These are phyloP conservation scores for Buteo buteo DNA, from an alignment of 2,113 vertebrate species.

Conservation along the genomic window DNA sequence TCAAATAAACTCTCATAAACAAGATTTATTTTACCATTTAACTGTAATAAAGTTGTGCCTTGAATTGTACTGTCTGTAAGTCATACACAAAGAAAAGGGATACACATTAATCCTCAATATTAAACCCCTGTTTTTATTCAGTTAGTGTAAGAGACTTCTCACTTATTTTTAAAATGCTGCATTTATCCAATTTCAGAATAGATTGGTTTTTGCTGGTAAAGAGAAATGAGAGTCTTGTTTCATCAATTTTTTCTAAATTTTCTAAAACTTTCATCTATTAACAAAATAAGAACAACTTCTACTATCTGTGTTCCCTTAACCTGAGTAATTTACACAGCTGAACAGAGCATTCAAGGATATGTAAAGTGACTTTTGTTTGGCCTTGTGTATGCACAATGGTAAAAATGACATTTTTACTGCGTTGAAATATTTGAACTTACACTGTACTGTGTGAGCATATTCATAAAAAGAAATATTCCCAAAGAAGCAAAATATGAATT, in stretches of 20 bases:
- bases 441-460: neutral
- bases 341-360: neutral
- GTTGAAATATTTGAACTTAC: neutral
- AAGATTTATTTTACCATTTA: constrained; percentile 26
- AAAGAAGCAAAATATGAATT: neutral
- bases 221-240: neutral
- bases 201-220: neutral
- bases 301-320: neutral
- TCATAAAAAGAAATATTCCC: neutral
- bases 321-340: neutral
- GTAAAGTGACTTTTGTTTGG: neutral
- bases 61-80: neutral
- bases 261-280: neutral
- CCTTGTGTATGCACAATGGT: neutral
- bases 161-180: neutral
- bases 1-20: constrained; percentile 26
- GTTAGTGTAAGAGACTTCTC: neutral
- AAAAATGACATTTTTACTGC: neutral
- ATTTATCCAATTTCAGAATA: neutral
- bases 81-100: neutral
- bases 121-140: neutral
- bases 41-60: neutral
- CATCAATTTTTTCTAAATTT: neutral
- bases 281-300: neutral
- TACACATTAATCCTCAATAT: neutral